Base-by-base conservation (phyloP, 2,113 vertebrate genomes). In the Carassius gibelio region DNA sequence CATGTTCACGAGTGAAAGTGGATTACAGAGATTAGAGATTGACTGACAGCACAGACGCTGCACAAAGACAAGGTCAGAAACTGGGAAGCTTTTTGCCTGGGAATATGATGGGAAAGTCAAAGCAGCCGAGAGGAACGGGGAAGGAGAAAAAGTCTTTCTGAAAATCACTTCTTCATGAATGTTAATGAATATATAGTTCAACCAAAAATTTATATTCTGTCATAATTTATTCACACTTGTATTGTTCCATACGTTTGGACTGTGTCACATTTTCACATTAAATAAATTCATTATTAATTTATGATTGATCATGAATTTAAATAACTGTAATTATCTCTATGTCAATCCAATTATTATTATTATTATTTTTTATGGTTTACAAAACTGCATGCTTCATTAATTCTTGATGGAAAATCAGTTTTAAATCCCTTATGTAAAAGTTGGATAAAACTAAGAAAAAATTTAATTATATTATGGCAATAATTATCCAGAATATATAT, bases 1-100 rank as follows among this genome's bases (percentile, higher is more conserved):
- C 34, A 14, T 81, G 79, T 78, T 57, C 30, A 21, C 17, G 36
- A 55, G 78, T 34, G 57, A 26, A 71, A 57, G 61, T 84, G 61
- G 71, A 88, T 88, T 81, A 84, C 61, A 55, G 69, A 81, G 69
- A 86, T 88, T 82, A 81, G 36, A 80, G 69, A 84, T 74, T 84
- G 86, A 87, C 57, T 81, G 82, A 55, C 86, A 81, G 75, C 19
- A 64, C 75, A 78, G 88, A 75, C 80, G 50, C n/a, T 66, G 72
- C 66, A 59, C 59, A 74, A 45, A 75, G 59, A 82, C 59, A 71
- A 59, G 80, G 19, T 61, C 57, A 72, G 52, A 85, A 76, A 87
- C 68, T 83, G 83, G 79, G 76, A 76, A 79, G 52, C 26, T 21
- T 11, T 26, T 52, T 71, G 75, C 23, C 74, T 45, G 57, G 62